Evolutionary conservation across 2,113 vertebrate genomes (phyloP), one percentile per base, ranked within the genome.

Genomic region (Aleadryas rufinucha): DNA sequence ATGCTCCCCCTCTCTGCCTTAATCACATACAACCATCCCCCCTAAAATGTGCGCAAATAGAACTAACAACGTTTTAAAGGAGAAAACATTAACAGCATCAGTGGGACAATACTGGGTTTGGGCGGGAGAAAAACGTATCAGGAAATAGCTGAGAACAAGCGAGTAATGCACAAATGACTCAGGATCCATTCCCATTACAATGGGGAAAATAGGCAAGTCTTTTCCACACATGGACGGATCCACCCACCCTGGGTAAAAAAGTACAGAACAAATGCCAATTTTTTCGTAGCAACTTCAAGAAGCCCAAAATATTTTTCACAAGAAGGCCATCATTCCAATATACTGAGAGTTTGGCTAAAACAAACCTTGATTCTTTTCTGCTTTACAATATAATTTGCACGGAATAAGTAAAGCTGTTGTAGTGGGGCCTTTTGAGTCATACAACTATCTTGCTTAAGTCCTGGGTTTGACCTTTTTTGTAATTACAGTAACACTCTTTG

Each of bases 131-230:
- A 93, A 89, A 76, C 22, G 0, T 30, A 75, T 71, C 91, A 93
- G 90, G 94, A 93, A 96, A 93, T 35, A 94, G 90, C 86, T 50
- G 61, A 95, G 94, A 92, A 81, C 52, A 90, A 70, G 59, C 16
- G 0, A 47, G 33, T 42, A 90, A 70, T 3, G 5, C 52, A 84
- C 47, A 74, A 93, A 71, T 88, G 76, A 96, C 83, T 96, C 80
- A 75, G 69, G 95, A 95, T 59, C 88, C 57, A 85, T 61, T 89
- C 68, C 69, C 77, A 85, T 69, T 92, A 80, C 74, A 92, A 60
- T 16, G 23, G 52, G 63, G 69, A 92, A 94, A 92, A 75, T 60
- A 94, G 59, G 83, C 66, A 77, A 84, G 39, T 37, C 47, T 82
- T 93, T 85, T 83, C 92, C 71, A 88, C 66, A 90, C 26, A n/a